Conservation (phyloP, 2,888 invertebrate species). For the Acronicta alni region DNA sequence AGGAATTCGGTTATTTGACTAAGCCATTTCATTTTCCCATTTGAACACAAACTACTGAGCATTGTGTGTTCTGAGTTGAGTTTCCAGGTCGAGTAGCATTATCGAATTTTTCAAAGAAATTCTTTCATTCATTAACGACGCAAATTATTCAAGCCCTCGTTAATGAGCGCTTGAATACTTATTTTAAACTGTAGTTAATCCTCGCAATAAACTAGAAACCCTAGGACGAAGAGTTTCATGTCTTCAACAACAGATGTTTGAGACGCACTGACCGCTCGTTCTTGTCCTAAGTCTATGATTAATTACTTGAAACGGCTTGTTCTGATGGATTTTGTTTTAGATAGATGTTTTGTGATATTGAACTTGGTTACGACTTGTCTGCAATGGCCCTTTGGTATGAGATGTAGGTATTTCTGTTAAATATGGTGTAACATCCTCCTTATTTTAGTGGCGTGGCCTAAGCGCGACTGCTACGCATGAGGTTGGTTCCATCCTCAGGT, state of each 20-base stretch:
- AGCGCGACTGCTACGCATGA: no score
- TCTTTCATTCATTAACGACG: not conserved
- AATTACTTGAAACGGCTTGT: conserved; percentile 28
- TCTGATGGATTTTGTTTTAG: conserved; percentile 28
- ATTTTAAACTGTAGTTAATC: conserved; percentile 19
- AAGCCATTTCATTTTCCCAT: not conserved
- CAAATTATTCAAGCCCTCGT: not conserved
- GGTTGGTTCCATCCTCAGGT: no score
- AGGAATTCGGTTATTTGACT: conserved; percentile 1
- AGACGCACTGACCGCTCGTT: conserved; percentile 24
- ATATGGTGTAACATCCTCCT: no score
- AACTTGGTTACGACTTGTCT: conserved; percentile 3
- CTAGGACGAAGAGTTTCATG: conserved; percentile 9
- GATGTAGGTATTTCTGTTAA: conserved; percentile 7
- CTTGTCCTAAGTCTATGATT: conserved; percentile 35
- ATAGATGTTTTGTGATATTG: conserved; percentile 17
- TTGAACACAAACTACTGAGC: no score
- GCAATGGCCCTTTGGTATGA: not conserved
- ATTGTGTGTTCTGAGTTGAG: no score
- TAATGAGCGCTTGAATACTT: not conserved
- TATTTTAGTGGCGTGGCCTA: no score
- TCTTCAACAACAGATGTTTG: conserved; percentile 38
- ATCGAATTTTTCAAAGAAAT: not conserved
- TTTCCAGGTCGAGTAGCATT: no score
- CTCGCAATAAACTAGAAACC: conserved; percentile 22